Conservation (phyloP, 2,113 vertebrate species). For the Formicarius rufipectus region DNA sequence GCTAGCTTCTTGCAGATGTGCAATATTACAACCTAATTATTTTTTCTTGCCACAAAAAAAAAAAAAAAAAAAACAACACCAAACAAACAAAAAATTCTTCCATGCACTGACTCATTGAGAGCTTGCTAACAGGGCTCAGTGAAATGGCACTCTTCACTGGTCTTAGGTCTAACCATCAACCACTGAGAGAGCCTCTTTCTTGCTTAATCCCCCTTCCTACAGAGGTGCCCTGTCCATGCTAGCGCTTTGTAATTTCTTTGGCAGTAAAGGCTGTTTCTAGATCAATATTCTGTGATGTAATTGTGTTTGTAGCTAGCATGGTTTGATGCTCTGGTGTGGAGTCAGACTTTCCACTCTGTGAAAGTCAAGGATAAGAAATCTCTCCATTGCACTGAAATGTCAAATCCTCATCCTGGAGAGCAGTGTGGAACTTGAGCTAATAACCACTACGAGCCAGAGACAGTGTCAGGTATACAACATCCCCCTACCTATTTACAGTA, state of each 20-base stretch:
- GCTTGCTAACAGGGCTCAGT: constrained; percentile 50
- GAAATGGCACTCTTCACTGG: constrained; percentile 43
- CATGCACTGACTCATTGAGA: constrained; percentile 37
- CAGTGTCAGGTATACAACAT: constrained; percentile 46
- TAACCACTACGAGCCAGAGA: constrained; percentile 32
- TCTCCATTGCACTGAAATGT: constrained; percentile 60
- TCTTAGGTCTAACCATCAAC: constrained; percentile 1
- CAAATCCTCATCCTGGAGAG: constrained; percentile 61
- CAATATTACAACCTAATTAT: constrained; percentile 29
- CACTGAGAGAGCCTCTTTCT: constrained; percentile 1
- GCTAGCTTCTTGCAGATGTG: constrained; percentile 44
- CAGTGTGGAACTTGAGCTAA: constrained; percentile 58
- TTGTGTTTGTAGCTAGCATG: constrained; percentile 65
- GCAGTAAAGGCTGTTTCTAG: constrained; percentile 57
- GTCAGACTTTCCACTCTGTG: constrained; percentile 13
- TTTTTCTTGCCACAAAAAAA: constrained; percentile 30
- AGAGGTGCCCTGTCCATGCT: constrained; percentile 62
- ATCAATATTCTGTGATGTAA: constrained; percentile 61
- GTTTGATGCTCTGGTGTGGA: constrained; percentile 54
- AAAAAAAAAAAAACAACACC: not conserved
- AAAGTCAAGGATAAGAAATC: constrained; percentile 44
- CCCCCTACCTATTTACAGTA: not conserved
- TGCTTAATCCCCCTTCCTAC: constrained; percentile 28
- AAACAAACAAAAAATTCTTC: not conserved
- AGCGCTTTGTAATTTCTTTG: constrained; percentile 59